phyloP scores from a whole-genome alignment of 1,140 invertebrate genomes.

The Medauroidea extradentata region DNA sequence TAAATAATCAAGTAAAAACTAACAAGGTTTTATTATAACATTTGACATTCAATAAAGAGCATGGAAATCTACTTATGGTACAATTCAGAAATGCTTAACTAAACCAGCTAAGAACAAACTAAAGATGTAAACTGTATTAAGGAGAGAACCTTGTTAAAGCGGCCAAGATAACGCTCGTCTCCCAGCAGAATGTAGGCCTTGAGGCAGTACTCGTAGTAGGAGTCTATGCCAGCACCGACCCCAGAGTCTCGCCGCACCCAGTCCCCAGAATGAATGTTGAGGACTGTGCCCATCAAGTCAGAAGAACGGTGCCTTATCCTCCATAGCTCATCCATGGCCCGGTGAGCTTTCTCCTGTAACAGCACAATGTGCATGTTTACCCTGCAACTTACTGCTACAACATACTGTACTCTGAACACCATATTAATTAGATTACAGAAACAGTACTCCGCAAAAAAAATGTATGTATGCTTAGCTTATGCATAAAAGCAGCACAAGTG shows the following conservation, averaged over 20 bases:
- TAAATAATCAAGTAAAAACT: no score
- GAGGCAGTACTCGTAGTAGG: constrained; percentile 97
- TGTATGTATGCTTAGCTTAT: no score
- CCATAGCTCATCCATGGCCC: constrained; percentile 97
- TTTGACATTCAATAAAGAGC: no score
- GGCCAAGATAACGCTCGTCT: constrained; percentile 83
- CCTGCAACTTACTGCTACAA: no score
- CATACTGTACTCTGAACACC: no score
- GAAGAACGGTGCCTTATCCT: constrained; percentile 85
- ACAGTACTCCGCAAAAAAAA: neutral
- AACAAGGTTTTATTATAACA: no score
- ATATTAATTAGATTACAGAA: neutral
- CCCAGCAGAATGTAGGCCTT: constrained; percentile 83
- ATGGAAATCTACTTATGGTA: no score
- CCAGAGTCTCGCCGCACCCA: constrained; percentile 95
- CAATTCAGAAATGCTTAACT: no score
- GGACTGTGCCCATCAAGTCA: constrained; percentile 89
- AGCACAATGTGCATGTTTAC: no score
- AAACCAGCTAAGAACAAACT: no score
- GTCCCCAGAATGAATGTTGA: constrained; percentile 96
- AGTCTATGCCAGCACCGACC: constrained; percentile 98
- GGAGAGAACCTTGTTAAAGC: constrained; percentile 73
- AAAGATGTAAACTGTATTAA: no score
- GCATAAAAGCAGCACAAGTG: no score
- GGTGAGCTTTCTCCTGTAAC: constrained; percentile 78